A percentile compares a stretch with the other conserved stretches of the same genome.
phyloP scores from a whole-genome alignment of 2,113 vertebrate species.

The Ailuropoda melanoleuca region DNA sequence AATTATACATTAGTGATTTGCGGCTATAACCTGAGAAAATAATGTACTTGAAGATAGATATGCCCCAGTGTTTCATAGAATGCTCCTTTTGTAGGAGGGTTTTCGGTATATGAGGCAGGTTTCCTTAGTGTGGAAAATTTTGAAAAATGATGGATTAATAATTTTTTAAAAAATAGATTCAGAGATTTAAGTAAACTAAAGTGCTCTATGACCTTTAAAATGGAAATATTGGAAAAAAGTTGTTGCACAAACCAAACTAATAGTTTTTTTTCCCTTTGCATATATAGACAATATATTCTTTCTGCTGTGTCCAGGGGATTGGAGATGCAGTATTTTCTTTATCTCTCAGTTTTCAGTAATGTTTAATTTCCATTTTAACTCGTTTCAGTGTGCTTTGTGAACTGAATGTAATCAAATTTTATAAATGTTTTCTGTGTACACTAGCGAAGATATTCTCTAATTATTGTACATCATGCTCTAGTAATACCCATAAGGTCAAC shows the following conservation, averaged over 20 bases:
- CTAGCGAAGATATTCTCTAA: not conserved
- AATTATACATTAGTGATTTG: not conserved
- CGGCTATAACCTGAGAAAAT: not conserved
- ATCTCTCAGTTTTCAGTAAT: not conserved
- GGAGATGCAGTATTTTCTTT: not conserved
- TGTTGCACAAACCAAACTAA: not conserved
- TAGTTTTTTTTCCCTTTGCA: not conserved
- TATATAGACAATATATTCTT: not conserved
- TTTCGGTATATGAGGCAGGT: not conserved
- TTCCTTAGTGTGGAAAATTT: not conserved
- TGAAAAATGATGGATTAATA: not conserved
- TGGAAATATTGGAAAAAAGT: not conserved
- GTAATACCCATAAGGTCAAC: not conserved
- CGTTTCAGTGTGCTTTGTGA: not conserved
- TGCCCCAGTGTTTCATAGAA: not conserved
- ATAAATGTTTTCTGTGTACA: not conserved
- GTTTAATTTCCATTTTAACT: not conserved
- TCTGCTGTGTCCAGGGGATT: not conserved
- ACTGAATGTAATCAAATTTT: not conserved
- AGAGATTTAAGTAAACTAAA: not conserved
- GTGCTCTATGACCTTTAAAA: not conserved
- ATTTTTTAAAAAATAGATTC: not conserved
- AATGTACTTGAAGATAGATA: not conserved
- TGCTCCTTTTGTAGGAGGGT: not conserved
- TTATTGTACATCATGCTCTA: not conserved